phyloP scores from a whole-genome alignment of 2,113 vertebrate species.

The Felis catus region DNA sequence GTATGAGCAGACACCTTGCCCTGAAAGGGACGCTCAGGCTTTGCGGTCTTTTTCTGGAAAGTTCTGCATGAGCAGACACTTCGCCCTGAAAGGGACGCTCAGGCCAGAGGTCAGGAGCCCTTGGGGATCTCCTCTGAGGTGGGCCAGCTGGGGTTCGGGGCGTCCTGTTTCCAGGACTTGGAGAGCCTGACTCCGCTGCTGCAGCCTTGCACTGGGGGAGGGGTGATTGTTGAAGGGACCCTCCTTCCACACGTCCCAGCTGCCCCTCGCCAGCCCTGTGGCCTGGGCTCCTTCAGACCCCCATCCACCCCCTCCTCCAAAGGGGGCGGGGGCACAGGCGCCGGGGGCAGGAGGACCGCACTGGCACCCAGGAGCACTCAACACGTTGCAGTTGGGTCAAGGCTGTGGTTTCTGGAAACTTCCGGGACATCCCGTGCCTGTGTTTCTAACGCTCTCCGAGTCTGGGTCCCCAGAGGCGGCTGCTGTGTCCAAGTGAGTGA shows the following conservation, averaged over 20 bases:
- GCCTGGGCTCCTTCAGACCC: not conserved
- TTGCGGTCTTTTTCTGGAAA: not conserved
- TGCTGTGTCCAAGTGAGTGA: accelerated
- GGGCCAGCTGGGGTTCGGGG: accelerated
- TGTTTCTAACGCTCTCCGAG: no score
- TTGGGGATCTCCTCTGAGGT: not conserved
- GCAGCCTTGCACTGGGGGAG: accelerated
- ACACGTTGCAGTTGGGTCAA: accelerated
- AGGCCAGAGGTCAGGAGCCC: not conserved
- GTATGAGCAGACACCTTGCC: not conserved
- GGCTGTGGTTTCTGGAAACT: not conserved
- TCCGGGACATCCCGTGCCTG: not conserved
- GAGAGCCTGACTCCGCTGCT: not conserved
- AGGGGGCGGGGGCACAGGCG: not conserved
- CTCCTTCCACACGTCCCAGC: not conserved
- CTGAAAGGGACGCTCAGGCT: not conserved
- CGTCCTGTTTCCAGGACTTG: accelerated
- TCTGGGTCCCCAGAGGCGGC: not conserved
- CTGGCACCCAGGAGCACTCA: not conserved
- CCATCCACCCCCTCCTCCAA: not conserved
- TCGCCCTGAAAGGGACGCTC: not conserved
- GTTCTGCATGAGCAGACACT: not conserved
- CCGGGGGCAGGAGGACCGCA: not conserved
- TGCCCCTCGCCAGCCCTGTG: accelerated
- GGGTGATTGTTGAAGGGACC: accelerated